These are phyloP conservation scores for Bergia puertoricense DNA, from an alignment of 92 coral and sea anemone species.

Conservation along the genomic window DNA sequence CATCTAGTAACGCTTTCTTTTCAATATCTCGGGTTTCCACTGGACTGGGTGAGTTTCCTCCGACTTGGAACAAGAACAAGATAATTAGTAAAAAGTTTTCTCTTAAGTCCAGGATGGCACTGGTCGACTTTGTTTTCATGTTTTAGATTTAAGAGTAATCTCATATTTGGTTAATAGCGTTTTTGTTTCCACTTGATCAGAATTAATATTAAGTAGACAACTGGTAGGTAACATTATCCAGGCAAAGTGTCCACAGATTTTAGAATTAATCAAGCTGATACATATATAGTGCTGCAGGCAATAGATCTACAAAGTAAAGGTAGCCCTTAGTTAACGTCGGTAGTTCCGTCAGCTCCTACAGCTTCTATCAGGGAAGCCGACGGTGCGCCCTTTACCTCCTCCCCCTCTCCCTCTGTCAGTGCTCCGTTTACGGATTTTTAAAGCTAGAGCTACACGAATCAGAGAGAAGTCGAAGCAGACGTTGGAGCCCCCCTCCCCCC, in stretches of 20 bases:
- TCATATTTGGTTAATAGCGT: background rate
- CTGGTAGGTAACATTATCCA: background rate
- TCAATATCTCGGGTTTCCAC: constrained; percentile 95
- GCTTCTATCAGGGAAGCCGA: too few species aligned
- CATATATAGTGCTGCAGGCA: too few species aligned
- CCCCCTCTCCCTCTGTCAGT: too few species aligned
- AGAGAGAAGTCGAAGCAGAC: too few species aligned
- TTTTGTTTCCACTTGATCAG: background rate
- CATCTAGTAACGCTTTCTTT: constrained; percentile 88
- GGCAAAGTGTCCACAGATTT: background rate
- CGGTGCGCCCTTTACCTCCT: too few species aligned
- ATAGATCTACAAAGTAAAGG: too few species aligned
- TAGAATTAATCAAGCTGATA: background rate
- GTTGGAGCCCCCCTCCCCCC: too few species aligned
- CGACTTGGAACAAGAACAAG: constrained; percentile 47
- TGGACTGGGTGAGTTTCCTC: constrained; percentile 98
- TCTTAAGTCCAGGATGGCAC: background rate
- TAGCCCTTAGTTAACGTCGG: too few species aligned
- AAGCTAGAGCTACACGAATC: too few species aligned
- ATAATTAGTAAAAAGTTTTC: background rate
- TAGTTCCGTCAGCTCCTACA: too few species aligned
- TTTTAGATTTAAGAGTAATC: background rate
- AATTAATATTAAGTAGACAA: background rate
- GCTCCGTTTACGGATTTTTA: too few species aligned
- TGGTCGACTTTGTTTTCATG: background rate